Conservation (phyloP, 2,888 invertebrate genomes). For the Scelioninae gen. 2 region DNA sequence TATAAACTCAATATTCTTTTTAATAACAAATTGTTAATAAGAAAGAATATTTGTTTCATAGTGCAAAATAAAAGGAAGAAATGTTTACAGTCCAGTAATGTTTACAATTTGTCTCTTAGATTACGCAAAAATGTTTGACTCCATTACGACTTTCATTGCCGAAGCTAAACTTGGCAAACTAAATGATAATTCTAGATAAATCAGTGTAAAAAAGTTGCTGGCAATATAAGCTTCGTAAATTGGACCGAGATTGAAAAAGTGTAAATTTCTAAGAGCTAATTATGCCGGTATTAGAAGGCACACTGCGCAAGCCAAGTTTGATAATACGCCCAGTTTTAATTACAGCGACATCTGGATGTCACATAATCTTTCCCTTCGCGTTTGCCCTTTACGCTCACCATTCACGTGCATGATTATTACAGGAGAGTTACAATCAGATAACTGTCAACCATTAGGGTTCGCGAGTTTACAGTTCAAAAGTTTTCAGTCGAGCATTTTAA, state of each 20-base stretch:
- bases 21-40: no score
- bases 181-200: slow-evolving; percentile 18
- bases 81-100: no score
- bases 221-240: slow-evolving; percentile 9
- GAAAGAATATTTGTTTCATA: no score
- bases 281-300: slow-evolving; percentile 51
- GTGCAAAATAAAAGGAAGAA: no score
- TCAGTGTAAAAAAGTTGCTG: neutral
- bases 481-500: slow-evolving; percentile 5
- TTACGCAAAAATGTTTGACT: slow-evolving; percentile 67
- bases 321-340: slow-evolving; percentile 74
- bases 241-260: slow-evolving; percentile 35
- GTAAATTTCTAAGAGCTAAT: slow-evolving; percentile 50
- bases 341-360: slow-evolving; percentile 74
- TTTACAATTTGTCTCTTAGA: no score
- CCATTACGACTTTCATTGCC: slow-evolving; percentile 67
- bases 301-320: slow-evolving; percentile 67
- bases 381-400: slow-evolving; percentile 62
- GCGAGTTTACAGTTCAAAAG: slow-evolving; percentile 31
- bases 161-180: slow-evolving; percentile 62
- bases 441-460: slow-evolving; percentile 58
- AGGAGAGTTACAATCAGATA: slow-evolving; percentile 69
- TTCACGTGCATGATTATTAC: slow-evolving; percentile 65
- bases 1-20: no score
- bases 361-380: slow-evolving; percentile 68